A percentile compares a stretch with the other conserved stretches of the same genome.
Evolutionary conservation across 2,113 vertebrate species (phyloP).

Genomic region (Strigops habroptila): DNA sequence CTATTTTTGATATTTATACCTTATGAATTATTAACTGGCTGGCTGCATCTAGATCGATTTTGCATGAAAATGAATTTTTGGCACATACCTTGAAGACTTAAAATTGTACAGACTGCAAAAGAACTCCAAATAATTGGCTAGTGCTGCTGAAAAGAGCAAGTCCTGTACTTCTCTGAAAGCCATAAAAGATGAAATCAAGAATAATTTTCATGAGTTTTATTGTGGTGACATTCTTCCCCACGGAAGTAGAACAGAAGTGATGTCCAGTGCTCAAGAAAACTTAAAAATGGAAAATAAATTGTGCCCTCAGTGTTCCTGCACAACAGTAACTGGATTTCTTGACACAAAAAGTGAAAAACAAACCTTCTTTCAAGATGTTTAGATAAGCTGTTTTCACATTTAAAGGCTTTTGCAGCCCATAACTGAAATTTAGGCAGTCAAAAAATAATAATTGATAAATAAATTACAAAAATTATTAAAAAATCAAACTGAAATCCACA

Average conservation of each 20-base stretch:
- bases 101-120: background rate
- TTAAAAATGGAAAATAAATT: background rate
- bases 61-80: conserved; percentile 4
- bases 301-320: background rate
- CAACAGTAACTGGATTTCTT: background rate
- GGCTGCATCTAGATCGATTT: background rate
- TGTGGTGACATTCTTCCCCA: background rate
- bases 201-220: background rate
- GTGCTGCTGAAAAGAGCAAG: background rate
- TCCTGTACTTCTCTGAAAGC: background rate
- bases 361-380: background rate
- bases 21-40: conserved; percentile 36
- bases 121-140: background rate
- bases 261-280: background rate
- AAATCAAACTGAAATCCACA: background rate
- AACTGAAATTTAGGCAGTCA: background rate
- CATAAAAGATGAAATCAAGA: background rate
- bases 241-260: background rate
- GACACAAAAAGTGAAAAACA: background rate
- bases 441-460: background rate
- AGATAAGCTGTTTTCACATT: background rate
- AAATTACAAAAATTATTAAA: background rate
- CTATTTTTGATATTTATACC: conserved; percentile 7
- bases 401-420: background rate
- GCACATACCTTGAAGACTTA: background rate